These are phyloP conservation scores for Periophthalmodon schlosseri DNA, from an alignment of 2,113 vertebrate species.

Conservation along the genomic window DNA sequence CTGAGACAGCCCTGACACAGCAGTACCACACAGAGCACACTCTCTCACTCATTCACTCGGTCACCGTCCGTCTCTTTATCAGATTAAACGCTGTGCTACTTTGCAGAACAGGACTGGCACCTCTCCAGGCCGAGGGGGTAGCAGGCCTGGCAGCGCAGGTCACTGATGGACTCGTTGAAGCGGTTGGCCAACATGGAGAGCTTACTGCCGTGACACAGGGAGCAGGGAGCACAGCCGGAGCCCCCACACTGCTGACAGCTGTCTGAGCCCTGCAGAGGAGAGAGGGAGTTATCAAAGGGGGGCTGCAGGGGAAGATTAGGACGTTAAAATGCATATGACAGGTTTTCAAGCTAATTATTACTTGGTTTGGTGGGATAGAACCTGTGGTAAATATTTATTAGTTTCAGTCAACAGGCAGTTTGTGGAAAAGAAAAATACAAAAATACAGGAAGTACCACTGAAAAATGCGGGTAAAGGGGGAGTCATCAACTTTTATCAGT, in stretches of 20 bases:
- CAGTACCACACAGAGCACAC: conserved; percentile 29
- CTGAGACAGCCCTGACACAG: conserved; percentile 49
- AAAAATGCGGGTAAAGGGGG: no score
- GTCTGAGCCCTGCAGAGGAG: conserved; percentile 68
- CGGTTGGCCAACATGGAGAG: conserved; percentile 95
- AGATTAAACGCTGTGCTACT: conserved; percentile 51
- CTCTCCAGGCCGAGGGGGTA: conserved; percentile 87
- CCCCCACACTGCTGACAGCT: conserved; percentile 87
- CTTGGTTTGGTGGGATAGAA: no score
- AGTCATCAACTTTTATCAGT: no score
- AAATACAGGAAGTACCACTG: no score
- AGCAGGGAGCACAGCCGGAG: conserved; percentile 89
- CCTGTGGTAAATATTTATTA: no score
- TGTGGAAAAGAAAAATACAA: no score
- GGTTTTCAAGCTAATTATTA: no score
- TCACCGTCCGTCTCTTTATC: background rate
- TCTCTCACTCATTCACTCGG: conserved; percentile 25
- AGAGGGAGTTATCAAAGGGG: conserved; percentile 12
- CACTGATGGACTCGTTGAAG: conserved; percentile 93
- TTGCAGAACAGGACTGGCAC: conserved; percentile 81
- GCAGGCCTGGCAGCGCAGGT: conserved; percentile 91
- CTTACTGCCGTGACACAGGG: conserved; percentile 97
- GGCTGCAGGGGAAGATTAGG: conserved; percentile 14
- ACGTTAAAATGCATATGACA: background rate
- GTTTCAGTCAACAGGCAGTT: no score